Percentiles rank a stretch among this genome's conserved stretches.
Evolutionary conservation across 2,797 vertebrate genomes (phyloP).

Genomic region (Acipenser transmontanus): DNA sequence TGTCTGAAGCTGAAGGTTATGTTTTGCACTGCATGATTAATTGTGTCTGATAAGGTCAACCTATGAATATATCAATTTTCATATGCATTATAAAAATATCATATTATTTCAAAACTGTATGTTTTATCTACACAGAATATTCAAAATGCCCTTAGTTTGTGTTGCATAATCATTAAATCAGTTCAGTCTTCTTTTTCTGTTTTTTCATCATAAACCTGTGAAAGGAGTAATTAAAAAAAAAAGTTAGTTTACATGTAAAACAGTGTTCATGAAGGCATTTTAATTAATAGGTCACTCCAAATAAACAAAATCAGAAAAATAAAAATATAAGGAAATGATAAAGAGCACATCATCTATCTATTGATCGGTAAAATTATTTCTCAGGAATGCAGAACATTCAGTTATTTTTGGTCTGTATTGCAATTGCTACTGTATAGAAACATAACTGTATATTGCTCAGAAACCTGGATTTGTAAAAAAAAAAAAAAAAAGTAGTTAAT

Average conservation of each 20-base stretch:
- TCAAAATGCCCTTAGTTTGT: constrained; percentile 60
- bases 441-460: too few species aligned
- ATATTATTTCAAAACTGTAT: constrained; percentile 30
- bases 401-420: too few species aligned
- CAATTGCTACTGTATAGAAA: too few species aligned
- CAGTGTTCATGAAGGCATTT: neutral
- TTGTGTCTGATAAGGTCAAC: constrained; percentile 54
- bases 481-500: too few species aligned
- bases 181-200: constrained; percentile 43
- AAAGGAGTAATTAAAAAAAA: constrained; percentile 37
- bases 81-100: constrained; percentile 64
- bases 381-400: too few species aligned
- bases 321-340: constrained; percentile 42
- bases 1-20: constrained; percentile 43
- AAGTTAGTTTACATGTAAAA: constrained; percentile 54
- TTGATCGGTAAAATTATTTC: too few species aligned
- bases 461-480: too few species aligned
- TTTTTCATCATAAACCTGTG: constrained; percentile 61
- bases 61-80: constrained; percentile 33
- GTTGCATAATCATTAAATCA: constrained; percentile 68
- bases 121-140: constrained; percentile 45
- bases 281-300: constrained; percentile 11
- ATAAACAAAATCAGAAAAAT: constrained; percentile 34
- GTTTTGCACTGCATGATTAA: constrained; percentile 38
- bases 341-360: neutral